Conservation (phyloP, 2,888 invertebrate species). For the Eristalis arbustorum region DNA sequence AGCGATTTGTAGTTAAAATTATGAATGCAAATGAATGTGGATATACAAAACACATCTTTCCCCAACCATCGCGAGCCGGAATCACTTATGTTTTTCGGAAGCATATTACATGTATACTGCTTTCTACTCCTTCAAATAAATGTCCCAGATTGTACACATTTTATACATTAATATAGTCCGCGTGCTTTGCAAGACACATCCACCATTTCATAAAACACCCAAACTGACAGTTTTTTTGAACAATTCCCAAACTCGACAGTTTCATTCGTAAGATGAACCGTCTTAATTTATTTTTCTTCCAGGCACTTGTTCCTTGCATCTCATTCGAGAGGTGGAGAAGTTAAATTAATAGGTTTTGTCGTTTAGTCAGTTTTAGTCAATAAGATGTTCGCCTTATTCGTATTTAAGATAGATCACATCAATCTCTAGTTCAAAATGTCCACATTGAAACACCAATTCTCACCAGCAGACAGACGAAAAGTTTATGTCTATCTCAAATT, state of each 20-base stretch:
- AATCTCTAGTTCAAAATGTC: background rate
- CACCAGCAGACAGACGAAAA: background rate
- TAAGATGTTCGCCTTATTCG: background rate
- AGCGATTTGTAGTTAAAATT: no score
- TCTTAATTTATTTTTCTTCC: background rate
- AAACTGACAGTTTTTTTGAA: no score
- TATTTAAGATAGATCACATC: background rate
- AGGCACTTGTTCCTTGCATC: background rate
- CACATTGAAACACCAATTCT: slow-evolving; percentile 39
- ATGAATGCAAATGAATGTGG: no score
- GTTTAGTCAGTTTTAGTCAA: background rate
- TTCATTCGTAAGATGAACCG: background rate
- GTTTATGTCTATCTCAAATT: background rate
- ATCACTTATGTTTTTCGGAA: no score
- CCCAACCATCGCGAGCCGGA: no score
- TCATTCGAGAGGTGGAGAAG: background rate
- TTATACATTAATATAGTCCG: no score
- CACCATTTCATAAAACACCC: no score
- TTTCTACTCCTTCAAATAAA: no score
- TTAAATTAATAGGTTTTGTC: background rate
- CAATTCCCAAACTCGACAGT: background rate
- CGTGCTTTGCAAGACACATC: no score
- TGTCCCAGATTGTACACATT: no score
- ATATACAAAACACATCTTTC: no score
- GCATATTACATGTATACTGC: no score